Conservation (phyloP, 2,113 vertebrate species). For the Clarias gariepinus region DNA sequence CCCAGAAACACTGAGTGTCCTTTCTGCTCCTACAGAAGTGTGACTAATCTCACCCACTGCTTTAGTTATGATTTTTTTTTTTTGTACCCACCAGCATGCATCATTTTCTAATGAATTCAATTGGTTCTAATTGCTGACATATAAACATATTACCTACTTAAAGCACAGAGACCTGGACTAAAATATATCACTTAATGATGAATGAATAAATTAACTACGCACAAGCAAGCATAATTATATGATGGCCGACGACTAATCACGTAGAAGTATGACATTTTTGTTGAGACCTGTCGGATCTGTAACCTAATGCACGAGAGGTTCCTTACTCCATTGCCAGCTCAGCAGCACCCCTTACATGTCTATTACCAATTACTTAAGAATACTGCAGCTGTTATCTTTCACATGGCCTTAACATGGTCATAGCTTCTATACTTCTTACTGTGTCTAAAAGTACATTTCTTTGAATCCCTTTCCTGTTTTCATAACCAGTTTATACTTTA, state of each 20-base stretch:
- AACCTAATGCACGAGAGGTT: neutral
- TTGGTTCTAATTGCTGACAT: neutral
- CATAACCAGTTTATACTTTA: neutral
- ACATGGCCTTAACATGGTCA: neutral
- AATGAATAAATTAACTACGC: neutral
- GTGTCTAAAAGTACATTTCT: neutral
- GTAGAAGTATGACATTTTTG: neutral
- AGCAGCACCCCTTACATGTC: neutral
- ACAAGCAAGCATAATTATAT: neutral
- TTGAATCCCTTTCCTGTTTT: neutral
- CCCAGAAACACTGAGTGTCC: neutral
- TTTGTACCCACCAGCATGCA: neutral
- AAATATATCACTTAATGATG: neutral
- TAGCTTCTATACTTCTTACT: neutral
- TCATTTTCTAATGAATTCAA: neutral
- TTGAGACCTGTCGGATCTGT: neutral
- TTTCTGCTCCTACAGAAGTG: neutral
- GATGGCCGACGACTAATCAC: neutral
- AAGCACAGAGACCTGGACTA: neutral
- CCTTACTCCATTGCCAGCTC: too few relatives aligned
- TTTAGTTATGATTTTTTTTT: neutral
- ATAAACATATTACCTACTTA: neutral
- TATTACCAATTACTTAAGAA: neutral
- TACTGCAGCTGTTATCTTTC: neutral
- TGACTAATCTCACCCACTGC: conserved; percentile 8